Percentiles rank a stretch among this genome's conserved stretches.
phyloP scores from a whole-genome alignment of 2,113 vertebrate species.

The Megaleporinus macrocephalus region DNA sequence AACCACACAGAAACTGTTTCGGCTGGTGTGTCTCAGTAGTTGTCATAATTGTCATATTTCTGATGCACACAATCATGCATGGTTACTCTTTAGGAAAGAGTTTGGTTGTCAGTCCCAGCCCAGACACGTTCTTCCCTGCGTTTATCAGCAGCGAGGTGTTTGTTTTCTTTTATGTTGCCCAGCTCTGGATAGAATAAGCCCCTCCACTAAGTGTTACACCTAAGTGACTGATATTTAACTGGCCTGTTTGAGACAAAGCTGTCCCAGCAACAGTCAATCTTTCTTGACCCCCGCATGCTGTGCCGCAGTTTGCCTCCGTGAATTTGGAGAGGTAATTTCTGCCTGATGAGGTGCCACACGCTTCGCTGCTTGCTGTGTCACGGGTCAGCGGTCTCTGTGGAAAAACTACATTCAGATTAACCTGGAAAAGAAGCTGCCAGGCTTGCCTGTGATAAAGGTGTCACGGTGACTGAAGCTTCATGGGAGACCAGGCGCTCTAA shows the following conservation, averaged over 20 bases:
- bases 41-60: neutral
- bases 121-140: neutral
- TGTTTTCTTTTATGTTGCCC: no score
- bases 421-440: slow-evolving; percentile 58
- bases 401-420: slow-evolving; percentile 69
- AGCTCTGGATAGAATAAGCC: no score
- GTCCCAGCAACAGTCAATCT: slow-evolving; percentile 21
- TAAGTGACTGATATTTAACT: neutral
- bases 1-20: neutral
- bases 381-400: slow-evolving; percentile 65
- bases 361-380: slow-evolving; percentile 58
- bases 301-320: slow-evolving; percentile 52
- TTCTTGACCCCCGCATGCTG: neutral
- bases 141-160: neutral
- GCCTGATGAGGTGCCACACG: slow-evolving; percentile 61
- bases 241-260: neutral
- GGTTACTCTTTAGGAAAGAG: neutral
- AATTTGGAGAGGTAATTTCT: slow-evolving; percentile 68
- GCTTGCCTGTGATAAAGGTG: slow-evolving; percentile 54
- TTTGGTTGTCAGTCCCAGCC: neutral
- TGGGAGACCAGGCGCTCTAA: slow-evolving; percentile 58
- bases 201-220: neutral
- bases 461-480: slow-evolving; percentile 57
- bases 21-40: neutral
- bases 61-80: neutral